A percentile compares a stretch with the other conserved stretches of the same genome.
These are phyloP conservation scores for Drymodes brunneopygia DNA, from an alignment of 2,113 vertebrate genomes.

Conservation along the genomic window DNA sequence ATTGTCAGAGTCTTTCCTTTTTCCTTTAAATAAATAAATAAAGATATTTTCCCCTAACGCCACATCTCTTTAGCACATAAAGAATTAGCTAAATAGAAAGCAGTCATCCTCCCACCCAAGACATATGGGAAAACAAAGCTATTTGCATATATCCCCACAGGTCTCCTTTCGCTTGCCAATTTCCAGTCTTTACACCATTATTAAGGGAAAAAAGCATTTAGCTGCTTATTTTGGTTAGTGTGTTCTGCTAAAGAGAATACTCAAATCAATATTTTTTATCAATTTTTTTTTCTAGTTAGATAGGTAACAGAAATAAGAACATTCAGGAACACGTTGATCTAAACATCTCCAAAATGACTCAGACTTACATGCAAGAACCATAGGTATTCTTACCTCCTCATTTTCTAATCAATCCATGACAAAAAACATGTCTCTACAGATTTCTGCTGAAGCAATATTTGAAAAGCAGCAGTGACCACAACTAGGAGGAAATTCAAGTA, in stretches of 20 bases:
- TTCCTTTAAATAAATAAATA: not conserved
- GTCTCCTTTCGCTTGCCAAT: not conserved
- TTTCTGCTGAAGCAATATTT: not conserved
- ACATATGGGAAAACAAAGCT: conserved; percentile 9
- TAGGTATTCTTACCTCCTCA: not conserved
- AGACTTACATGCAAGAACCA: not conserved
- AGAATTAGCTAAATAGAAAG: conserved; percentile 17
- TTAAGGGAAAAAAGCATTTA: not conserved
- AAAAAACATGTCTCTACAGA: not conserved
- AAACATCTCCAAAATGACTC: not conserved
- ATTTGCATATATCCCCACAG: conserved; percentile 1
- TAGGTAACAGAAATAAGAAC: not conserved
- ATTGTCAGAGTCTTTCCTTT: not conserved
- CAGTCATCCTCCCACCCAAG: not conserved
- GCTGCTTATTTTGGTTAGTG: not conserved
- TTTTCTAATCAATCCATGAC: not conserved
- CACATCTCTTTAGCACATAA: conserved; percentile 2
- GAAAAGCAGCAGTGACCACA: not conserved
- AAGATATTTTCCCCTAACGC: not conserved
- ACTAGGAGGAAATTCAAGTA: not conserved
- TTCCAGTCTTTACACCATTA: not conserved
- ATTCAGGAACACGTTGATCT: not conserved
- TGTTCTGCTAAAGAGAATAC: not conserved
- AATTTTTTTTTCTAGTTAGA: not conserved
- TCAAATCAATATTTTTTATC: not conserved